A percentile compares a stretch with the other conserved stretches of the same genome.
Evolutionary conservation across 2,888 invertebrate species (phyloP).

Genomic region (Scaptomyza caliginosa): DNA sequence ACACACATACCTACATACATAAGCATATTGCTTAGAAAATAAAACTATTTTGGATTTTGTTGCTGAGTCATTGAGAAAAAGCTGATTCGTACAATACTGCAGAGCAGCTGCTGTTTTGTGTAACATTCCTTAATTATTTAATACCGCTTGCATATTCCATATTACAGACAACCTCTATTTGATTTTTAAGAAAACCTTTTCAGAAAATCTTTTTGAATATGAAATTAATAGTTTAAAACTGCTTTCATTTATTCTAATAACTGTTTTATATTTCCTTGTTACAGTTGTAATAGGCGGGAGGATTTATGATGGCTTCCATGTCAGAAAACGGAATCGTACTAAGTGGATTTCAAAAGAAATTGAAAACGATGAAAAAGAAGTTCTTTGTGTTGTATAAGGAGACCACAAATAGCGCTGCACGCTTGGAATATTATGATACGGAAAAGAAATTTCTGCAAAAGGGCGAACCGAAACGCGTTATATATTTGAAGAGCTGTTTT

Average conservation of each 20-base stretch:
- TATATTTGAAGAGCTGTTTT: constrained; percentile 93
- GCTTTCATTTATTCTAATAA: constrained; percentile 1
- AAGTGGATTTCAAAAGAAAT: constrained; percentile 91
- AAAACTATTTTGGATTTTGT: constrained; percentile 4
- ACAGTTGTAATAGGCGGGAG: constrained; percentile 35
- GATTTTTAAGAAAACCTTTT: neutral
- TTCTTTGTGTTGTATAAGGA: constrained; percentile 95
- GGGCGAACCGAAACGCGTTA: constrained; percentile 89
- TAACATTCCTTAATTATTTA: neutral
- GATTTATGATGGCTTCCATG: constrained; percentile 58
- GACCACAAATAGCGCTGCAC: constrained; percentile 87
- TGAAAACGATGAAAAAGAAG: constrained; percentile 96
- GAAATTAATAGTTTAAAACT: too few relatives aligned
- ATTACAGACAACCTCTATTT: neutral
- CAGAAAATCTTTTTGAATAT: too few relatives aligned
- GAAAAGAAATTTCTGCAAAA: constrained; percentile 93
- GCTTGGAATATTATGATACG: constrained; percentile 96
- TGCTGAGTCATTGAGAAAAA: constrained; percentile 11
- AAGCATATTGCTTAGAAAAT: neutral
- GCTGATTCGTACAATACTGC: neutral
- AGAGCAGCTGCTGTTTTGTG: neutral
- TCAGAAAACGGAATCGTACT: constrained; percentile 86
- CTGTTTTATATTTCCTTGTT: neutral
- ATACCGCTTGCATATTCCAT: too few relatives aligned
- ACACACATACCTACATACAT: too few relatives aligned